phyloP scores from a whole-genome alignment of 2,888 invertebrate species.

The Anticlea derivata region DNA sequence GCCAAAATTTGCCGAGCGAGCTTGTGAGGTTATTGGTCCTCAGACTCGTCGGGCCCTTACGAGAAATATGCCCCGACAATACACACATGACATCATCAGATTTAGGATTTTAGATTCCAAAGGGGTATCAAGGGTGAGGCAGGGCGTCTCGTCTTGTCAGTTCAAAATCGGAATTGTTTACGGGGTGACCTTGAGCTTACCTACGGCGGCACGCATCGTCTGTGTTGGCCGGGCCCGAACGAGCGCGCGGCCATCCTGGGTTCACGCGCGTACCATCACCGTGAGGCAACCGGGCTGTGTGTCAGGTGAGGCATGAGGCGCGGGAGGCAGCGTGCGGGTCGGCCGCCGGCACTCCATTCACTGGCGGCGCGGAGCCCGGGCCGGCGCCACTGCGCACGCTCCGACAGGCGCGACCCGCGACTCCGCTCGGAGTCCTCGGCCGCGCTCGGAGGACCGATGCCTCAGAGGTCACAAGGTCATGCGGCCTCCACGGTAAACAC shows the following conservation, averaged over 20 bases:
- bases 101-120: not conserved
- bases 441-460: constrained; percentile 55
- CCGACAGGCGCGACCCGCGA: constrained; percentile 63
- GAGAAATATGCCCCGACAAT: not conserved
- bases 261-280: constrained; percentile 67
- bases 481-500: constrained; percentile 50
- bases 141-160: constrained; percentile 36
- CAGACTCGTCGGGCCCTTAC: not conserved
- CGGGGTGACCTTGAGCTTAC: constrained; percentile 74
- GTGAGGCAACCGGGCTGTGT: constrained; percentile 46
- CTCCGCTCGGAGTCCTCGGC: constrained; percentile 56
- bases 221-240: constrained; percentile 66
- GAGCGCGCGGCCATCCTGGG: constrained; percentile 74
- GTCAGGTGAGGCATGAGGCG: constrained; percentile 60
- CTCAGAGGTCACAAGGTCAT: constrained; percentile 78
- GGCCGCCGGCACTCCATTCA: constrained; percentile 66
- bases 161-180: constrained; percentile 53
- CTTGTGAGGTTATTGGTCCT: not conserved
- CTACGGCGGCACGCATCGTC: constrained; percentile 74
- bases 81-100: constrained; percentile 13
- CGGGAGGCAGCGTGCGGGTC: constrained; percentile 55
- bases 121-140: constrained; percentile 3
- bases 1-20: not conserved
- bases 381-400: constrained; percentile 67
- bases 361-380: constrained; percentile 70